Base-by-base conservation (phyloP, 92 coral and sea anemone genomes). In the Palythoa heliodiscus region DNA sequence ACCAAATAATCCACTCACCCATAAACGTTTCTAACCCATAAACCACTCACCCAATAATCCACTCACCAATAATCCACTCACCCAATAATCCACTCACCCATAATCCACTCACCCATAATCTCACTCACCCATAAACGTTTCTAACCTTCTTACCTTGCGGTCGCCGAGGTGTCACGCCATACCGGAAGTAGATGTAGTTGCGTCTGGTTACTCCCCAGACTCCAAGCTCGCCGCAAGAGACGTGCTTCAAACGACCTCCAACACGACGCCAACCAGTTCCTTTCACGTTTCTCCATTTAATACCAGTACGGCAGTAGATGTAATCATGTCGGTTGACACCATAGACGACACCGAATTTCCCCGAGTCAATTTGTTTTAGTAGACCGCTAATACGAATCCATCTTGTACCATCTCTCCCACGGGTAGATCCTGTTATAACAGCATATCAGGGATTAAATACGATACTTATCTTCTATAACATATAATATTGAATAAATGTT, bases 161-260 rank as follows among this genome's bases (percentile, higher is more conserved):
- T 58, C 64, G 64, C 64, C 19, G 7, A 58, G 3, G 64, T 4
- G 64, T 58, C 64, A 58, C 64, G 64, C 64, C 64, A 58, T 15
- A n/a, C 22, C 64, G 64, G n/a, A 58, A 58, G 20, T 12, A 58
- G 17, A 58, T 58, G 19, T 2, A 58, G 64, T 58, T 12, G 64
- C 1, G 19, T 15, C 20, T 58, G 22, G 12, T 58, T 58, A 58
- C 64, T 58, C 64, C 64, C 64, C 64, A 58, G 69, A 19, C 24
- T 63, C 69, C 69, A 63, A 63, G 19, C 69, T 63, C 11, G 69
- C 69, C 69, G 69, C 69, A 63, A 1, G 69, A 63, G 22, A 63
- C 22, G 8, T 63, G 25, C 35, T 63, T 63, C 12, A 63, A 23
- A 19, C 29, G 20, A 19, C 69, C 69, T 19, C 10, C 10, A n/a